Evolutionary conservation across 2,888 invertebrate species (phyloP).

Genomic region (Polydrusus tereticollis): DNA sequence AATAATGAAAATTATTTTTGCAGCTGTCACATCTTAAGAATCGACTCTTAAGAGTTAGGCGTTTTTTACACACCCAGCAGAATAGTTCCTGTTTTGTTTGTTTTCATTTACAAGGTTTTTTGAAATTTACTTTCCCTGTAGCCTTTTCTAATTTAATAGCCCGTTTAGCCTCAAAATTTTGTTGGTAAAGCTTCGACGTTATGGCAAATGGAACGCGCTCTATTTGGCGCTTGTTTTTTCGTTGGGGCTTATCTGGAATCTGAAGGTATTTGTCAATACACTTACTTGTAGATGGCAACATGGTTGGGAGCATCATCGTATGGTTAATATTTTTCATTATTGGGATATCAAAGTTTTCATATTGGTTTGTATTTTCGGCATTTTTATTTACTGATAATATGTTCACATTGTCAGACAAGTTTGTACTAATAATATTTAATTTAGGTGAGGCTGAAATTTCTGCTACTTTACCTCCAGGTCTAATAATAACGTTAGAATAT

Average conservation of each 20-base stretch:
- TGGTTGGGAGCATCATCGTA: not conserved
- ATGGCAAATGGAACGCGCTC: slow-evolving; percentile 19
- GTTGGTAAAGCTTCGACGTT: slow-evolving; percentile 18
- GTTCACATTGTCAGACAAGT: not conserved
- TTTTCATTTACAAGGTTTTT: slow-evolving; percentile 4
- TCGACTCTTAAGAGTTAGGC: slow-evolving; percentile 3
- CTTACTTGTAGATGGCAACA: slow-evolving; percentile 22
- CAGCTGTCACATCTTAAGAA: slow-evolving; percentile 17
- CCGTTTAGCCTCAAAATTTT: slow-evolving; percentile 29
- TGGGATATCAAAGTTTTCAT: not conserved
- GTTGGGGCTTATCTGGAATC: slow-evolving; percentile 25
- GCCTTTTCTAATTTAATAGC: slow-evolving; percentile 8
- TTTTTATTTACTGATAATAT: not conserved
- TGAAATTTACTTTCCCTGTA: not conserved
- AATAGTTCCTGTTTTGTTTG: not conserved
- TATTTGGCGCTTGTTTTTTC: slow-evolving; percentile 32
- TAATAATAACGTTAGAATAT: slow-evolving; percentile 30
- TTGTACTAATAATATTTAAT: not conserved
- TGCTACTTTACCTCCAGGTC: slow-evolving; percentile 2
- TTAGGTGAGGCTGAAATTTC: slow-evolving; percentile 13
- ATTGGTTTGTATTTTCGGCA: slow-evolving; percentile 9
- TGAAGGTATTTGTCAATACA: slow-evolving; percentile 15
- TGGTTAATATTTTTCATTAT: not conserved
- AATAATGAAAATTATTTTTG: slow-evolving; percentile 8
- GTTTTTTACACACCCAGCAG: not conserved